Conservation (phyloP, 2,113 vertebrate genomes). For the Phaethon lepturus region DNA sequence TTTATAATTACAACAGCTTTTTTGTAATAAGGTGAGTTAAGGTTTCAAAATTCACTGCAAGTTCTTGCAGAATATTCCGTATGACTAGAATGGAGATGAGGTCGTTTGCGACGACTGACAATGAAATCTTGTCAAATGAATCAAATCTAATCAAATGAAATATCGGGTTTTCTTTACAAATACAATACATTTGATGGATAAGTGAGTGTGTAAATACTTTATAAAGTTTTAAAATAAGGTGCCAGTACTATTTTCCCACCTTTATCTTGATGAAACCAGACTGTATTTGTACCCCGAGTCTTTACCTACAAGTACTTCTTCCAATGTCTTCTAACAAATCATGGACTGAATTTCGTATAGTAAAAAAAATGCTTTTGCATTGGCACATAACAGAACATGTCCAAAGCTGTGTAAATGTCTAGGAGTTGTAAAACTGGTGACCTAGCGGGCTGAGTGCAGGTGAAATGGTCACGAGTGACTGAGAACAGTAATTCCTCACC, state of each 20-base stretch:
- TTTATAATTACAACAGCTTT: not conserved
- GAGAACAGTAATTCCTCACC: not conserved
- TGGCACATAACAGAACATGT: not conserved
- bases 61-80: not conserved
- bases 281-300: not conserved
- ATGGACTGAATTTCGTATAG: not conserved
- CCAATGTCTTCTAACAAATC: not conserved
- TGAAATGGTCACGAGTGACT: not conserved
- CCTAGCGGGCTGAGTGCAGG: not conserved
- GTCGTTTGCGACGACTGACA: not conserved
- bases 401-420: not conserved
- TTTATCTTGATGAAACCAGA: not conserved
- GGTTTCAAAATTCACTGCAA: constrained; percentile 9
- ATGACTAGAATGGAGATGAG: not conserved
- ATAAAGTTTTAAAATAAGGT: not conserved
- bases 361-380: not conserved
- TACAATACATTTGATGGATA: not conserved
- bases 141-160: not conserved
- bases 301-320: not conserved
- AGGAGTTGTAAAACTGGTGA: not conserved
- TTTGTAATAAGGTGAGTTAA: not conserved
- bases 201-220: not conserved
- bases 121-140: not conserved
- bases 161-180: not conserved
- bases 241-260: not conserved